Conservation (phyloP, 2,797 vertebrate genomes). For the Thripadectes ignobilis region DNA sequence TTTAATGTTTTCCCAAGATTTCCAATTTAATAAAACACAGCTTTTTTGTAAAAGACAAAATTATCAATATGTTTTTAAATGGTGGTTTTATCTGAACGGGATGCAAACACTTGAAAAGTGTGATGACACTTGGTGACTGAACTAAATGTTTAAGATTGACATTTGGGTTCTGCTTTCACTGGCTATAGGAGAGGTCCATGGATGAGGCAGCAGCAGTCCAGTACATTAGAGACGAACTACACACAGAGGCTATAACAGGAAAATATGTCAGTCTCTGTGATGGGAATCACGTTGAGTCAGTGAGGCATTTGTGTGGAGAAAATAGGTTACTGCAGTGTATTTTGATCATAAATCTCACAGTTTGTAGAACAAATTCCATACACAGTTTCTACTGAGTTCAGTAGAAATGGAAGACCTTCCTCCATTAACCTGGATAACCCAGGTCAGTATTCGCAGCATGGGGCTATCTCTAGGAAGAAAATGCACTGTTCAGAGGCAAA, state of each 20-base stretch:
- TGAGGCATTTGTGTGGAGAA: not conserved
- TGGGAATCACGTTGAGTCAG: not conserved
- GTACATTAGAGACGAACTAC: not conserved
- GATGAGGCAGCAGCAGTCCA: not conserved
- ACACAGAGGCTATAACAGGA: not conserved
- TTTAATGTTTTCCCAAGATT: not conserved
- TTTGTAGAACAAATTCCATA: not conserved
- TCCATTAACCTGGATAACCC: not conserved
- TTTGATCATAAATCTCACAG: not conserved
- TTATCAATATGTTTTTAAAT: not conserved
- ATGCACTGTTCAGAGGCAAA: not conserved
- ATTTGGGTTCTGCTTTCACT: not conserved
- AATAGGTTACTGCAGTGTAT: not conserved
- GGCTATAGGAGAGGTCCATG: not conserved
- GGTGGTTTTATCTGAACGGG: not conserved
- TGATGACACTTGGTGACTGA: not conserved
- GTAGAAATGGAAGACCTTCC: not conserved
- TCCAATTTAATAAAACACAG: not conserved
- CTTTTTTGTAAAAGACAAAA: not conserved
- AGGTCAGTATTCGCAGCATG: not conserved
- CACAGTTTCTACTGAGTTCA: not conserved
- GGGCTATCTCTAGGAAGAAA: not conserved
- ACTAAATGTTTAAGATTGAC: not conserved
- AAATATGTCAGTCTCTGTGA: not conserved
- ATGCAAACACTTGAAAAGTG: not conserved